These are phyloP conservation scores for Meiosimyza platycephala DNA, from an alignment of 2,888 invertebrate species.

Conservation along the genomic window DNA sequence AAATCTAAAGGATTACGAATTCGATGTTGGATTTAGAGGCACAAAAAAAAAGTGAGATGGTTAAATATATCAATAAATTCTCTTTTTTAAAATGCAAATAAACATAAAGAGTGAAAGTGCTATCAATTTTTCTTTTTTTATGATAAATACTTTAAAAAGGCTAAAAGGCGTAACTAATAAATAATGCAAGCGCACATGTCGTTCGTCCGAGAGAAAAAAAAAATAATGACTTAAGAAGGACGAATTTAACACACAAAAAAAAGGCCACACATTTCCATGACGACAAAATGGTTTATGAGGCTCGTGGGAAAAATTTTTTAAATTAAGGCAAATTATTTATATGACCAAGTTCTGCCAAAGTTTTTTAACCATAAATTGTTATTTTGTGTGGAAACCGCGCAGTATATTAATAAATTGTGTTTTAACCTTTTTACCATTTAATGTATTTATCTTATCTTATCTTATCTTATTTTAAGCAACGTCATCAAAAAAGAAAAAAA, in stretches of 20 bases:
- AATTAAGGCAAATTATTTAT: background rate
- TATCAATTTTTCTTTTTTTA: too few relatives aligned
- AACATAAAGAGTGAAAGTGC: too few relatives aligned
- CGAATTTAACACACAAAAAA: background rate
- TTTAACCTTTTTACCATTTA: background rate
- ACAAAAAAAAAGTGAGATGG: too few relatives aligned
- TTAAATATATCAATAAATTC: too few relatives aligned
- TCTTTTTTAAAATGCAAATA: too few relatives aligned
- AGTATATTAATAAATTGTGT: background rate
- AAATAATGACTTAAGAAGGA: background rate
- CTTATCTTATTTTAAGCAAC: background rate
- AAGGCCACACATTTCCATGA: background rate
- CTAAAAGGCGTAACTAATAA: background rate
- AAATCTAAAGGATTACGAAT: too few relatives aligned
- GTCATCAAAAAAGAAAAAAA: too few relatives aligned
- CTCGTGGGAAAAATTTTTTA: conserved; percentile 18
- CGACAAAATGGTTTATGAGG: conserved; percentile 4
- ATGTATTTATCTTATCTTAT: too few relatives aligned
- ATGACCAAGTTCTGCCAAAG: background rate
- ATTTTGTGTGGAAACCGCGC: background rate
- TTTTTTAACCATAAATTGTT: background rate
- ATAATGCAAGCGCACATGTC: background rate
- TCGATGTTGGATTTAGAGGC: too few relatives aligned
- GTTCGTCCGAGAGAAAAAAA: background rate
- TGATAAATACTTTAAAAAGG: too few relatives aligned